Evolutionary conservation across 2,888 invertebrate genomes (phyloP), one percentile per base, ranked within the genome.

Genomic region (Polymixis lichenea): DNA sequence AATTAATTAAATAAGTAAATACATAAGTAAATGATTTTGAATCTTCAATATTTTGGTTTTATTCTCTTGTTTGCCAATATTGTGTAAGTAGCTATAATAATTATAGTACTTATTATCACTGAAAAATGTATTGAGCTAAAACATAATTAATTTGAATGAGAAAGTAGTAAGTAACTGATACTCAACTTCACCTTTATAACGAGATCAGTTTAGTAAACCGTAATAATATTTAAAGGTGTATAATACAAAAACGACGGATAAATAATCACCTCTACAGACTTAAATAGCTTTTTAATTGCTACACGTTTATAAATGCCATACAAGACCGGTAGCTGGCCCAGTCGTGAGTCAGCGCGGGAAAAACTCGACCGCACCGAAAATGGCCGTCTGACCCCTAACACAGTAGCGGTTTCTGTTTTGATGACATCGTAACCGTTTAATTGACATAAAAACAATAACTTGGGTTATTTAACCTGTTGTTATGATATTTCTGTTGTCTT

Each of bases 341-440:
- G 69, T 86, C 84, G 74, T 90, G 89, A 91, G 85, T 93, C 92
- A 91, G 78, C 85, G 76, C 86, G 84, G 84, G 88, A 89, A 92
- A 92, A 91, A 87, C 88, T 89, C 75, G 89, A 76, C 72, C 79
- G 85, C 66, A 55, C 87, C 88, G 11, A 80, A 83, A 38, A 86
- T 83, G 87, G 87, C 65, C 61, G 73, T 43, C 60, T 68, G 74
- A 73, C 67, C 73, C 65, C 32, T 76, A 76, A 5, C 38, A 65
- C 38, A 38, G 25, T 32, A 38, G 68, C 67, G 28, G 22, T 78
- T 68, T 71, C 68, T 56, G 43, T 72, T 85, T 77, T 67, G 64
- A 78, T 81, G 71, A 61, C 62, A 76, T 78, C 68, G n/a, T 76
- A 65, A 76, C 67, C 25, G 11, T 77, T 67, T 56, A 53, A 74